A percentile compares a stretch with the other conserved stretches of the same genome.
Evolutionary conservation across 2,888 invertebrate species (phyloP).

Genomic region (Muscina levida): DNA sequence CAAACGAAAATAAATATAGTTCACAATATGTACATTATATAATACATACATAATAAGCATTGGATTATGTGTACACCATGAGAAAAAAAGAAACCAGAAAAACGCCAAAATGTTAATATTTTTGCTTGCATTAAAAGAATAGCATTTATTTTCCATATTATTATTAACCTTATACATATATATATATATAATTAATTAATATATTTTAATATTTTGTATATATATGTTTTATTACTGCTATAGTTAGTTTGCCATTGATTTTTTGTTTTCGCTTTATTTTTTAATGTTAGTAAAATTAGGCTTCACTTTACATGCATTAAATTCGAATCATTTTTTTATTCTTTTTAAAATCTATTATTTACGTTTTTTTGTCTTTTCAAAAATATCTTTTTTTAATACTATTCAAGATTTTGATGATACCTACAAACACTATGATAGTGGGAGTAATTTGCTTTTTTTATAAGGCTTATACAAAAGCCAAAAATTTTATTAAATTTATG

Average conservation of each 20-base stretch:
- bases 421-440: slow-evolving; percentile 51
- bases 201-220: background rate
- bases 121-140: slow-evolving; percentile 61
- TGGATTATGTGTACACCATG: background rate
- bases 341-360: slow-evolving; percentile 15
- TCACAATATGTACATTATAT: background rate
- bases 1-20: background rate
- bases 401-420: slow-evolving; percentile 32
- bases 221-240: slow-evolving; percentile 36
- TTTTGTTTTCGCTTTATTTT: slow-evolving; percentile 18
- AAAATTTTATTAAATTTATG: slow-evolving; percentile 49
- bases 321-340: slow-evolving; percentile 27
- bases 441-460: slow-evolving; percentile 41
- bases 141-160: slow-evolving; percentile 49
- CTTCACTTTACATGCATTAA: slow-evolving; percentile 48
- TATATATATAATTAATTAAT: slow-evolving; percentile 14
- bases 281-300: slow-evolving; percentile 55
- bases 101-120: slow-evolving; percentile 60
- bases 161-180: slow-evolving; percentile 49
- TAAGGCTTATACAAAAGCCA: slow-evolving; percentile 53
- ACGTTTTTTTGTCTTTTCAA: slow-evolving; percentile 28
- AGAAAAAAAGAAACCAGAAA: slow-evolving; percentile 50
- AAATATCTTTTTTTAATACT: slow-evolving; percentile 12
- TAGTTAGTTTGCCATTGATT: slow-evolving; percentile 27
- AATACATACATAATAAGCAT: slow-evolving; percentile 6